Conservation (phyloP, 2,888 invertebrate species). For the Monopis laevigella region DNA sequence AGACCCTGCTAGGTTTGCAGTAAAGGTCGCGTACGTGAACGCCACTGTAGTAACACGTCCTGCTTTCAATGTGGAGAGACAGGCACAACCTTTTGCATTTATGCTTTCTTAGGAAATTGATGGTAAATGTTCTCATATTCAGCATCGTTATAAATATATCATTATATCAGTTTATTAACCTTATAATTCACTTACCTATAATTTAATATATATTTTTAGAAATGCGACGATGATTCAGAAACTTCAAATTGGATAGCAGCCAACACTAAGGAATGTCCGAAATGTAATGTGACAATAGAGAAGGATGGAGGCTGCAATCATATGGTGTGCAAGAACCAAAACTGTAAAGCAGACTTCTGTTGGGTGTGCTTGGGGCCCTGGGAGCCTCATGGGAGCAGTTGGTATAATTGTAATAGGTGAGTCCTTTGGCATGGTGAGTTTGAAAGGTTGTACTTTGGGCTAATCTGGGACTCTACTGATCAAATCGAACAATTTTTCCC, state of each 20-base stretch:
- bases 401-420: slow-evolving; percentile 97
- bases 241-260: slow-evolving; percentile 99
- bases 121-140: too few species aligned
- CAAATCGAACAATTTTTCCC: too few species aligned
- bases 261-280: slow-evolving; percentile 99
- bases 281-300: slow-evolving; percentile 96
- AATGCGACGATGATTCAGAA: slow-evolving; percentile 99
- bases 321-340: slow-evolving; percentile 99
- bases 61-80: too few species aligned
- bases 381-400: slow-evolving; percentile 98
- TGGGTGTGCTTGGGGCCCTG: slow-evolving; percentile 99
- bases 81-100: too few species aligned
- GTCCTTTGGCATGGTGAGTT: too few species aligned
- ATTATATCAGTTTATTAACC: too few species aligned
- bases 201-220: slow-evolving; percentile 39
- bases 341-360: slow-evolving; percentile 98
- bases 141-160: too few species aligned
- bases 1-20: background rate
- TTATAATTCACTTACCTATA: too few species aligned
- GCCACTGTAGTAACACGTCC: background rate
- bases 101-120: too few species aligned
- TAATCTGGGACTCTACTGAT: too few species aligned
- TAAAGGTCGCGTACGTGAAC: too few species aligned
- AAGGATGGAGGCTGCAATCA: slow-evolving; percentile 99
- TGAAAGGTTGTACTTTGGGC: too few species aligned